These are phyloP conservation scores for Proctacanthus coquilletti DNA, from an alignment of 1,140 invertebrate genomes.

Conservation along the genomic window DNA sequence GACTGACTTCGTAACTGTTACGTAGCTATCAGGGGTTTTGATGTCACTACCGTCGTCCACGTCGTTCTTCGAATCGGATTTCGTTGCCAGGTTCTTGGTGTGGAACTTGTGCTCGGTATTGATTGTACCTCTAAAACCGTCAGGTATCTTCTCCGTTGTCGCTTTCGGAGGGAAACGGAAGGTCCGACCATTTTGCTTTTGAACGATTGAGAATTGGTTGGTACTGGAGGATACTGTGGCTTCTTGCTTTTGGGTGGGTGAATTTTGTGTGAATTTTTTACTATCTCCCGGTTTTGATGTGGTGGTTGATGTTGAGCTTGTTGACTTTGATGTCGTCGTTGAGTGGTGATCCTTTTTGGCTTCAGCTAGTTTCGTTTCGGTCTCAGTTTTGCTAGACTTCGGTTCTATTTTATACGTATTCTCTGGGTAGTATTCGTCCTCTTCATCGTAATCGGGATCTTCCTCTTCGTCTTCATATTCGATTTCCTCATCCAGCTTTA, in stretches of 20 bases:
- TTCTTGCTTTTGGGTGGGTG: conserved; percentile 24
- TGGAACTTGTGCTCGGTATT: conserved; percentile 28
- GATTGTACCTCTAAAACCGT: conserved; percentile 25
- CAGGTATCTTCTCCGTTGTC: conserved; percentile 21
- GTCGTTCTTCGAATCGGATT: conserved; percentile 21
- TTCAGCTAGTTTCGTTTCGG: conserved; percentile 16
- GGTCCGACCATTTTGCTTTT: conserved; percentile 24
- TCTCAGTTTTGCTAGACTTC: conserved; percentile 8
- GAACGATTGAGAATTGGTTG: conserved; percentile 17
- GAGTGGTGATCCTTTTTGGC: not conserved
- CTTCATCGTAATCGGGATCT: conserved; percentile 30
- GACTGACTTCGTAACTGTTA: conserved; percentile 61
- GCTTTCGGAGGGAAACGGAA: conserved; percentile 15
- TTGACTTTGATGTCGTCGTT: not conserved
- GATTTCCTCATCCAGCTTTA: conserved; percentile 21
- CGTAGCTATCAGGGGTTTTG: conserved; percentile 36
- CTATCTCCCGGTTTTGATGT: not conserved
- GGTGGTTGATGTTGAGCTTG: not conserved
- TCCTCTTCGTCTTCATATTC: conserved; percentile 14
- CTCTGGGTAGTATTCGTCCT: conserved; percentile 33
- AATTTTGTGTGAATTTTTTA: conserved; percentile 13
- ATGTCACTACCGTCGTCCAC: conserved; percentile 32
- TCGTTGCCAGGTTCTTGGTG: conserved; percentile 20
- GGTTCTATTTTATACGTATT: conserved; percentile 35
- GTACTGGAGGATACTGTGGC: conserved; percentile 25